Base-by-base conservation (phyloP, 2,113 vertebrate genomes). In the Lycocorax pyrrhopterus region DNA sequence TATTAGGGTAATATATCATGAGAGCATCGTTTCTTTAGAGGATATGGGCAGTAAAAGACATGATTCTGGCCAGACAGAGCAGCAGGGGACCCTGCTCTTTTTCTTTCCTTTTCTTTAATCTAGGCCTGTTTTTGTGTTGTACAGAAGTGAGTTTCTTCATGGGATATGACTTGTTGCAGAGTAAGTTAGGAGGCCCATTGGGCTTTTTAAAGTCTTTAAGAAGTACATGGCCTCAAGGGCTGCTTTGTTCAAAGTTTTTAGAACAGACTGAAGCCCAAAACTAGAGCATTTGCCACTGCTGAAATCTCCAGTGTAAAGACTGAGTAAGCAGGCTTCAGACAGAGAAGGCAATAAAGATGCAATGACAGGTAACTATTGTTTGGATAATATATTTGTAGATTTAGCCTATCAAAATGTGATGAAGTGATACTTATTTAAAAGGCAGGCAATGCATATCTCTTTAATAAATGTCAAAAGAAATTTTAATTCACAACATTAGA, bases 151-250 rank as follows among this genome's bases (percentile, higher is more conserved):
- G 89, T 98, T 98, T 98, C 97, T 98, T 98, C 98, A 98, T 98
- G 97, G 98, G 98, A 98, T 98, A 97, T 98, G 97, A 98, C 97
- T 98, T 97, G 98, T 97, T 98, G 97, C 97, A 98, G 97, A 97
- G 98, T 97, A 97, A 98, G 96, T 97, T 93, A 96, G 96, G 96
- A 97, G 97, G 97, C 97, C 97, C 98, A 86, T 94, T 94, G 98
- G 98, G 97, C 97, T 98, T 97, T 98, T 97, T 94, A 98, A 98
- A 97, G 83, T 90, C 97, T 97, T 98, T 97, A 92, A 97, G 95
- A 97, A 98, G 82, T 94, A 95, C 68, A 7, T 43, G 71, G 94
- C 94, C 97, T 98, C 97, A 98, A 98, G 98, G 97, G 96, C 95
- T 94, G 97, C 97, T 98, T 98, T 98, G 98, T 98, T 97, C 96